Evolutionary conservation across 1,140 invertebrate species (phyloP).

Genomic region (Spodoptera frugiperda): DNA sequence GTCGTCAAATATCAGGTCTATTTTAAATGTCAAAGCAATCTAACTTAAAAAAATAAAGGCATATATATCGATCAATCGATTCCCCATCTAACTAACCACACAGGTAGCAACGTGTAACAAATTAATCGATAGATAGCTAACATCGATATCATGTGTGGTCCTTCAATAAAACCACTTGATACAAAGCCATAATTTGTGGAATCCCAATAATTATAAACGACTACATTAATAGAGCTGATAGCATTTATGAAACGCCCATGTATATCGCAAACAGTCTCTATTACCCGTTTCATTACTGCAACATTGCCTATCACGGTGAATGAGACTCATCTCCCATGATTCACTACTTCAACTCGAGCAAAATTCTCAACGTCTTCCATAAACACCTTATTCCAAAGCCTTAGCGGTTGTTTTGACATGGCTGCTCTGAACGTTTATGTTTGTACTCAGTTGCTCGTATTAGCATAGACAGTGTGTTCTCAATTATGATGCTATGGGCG

Average conservation of each 20-base stretch:
- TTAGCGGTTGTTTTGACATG: conserved; percentile 6
- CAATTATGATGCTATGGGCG: conserved; percentile 39
- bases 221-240: conserved; percentile 13
- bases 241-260: conserved; percentile 24
- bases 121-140: no score
- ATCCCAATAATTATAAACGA: conserved; percentile 23
- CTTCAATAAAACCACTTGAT: conserved; percentile 5
- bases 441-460: conserved; percentile 20
- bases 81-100: no score
- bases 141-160: not conserved
- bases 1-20: not conserved
- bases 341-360: conserved; percentile 12
- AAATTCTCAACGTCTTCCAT: conserved; percentile 1
- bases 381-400: conserved; percentile 1
- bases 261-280: conserved; percentile 19
- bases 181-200: conserved; percentile 6
- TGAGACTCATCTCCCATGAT: conserved; percentile 29
- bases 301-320: conserved; percentile 11
- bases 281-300: conserved; percentile 39
- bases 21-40: no score
- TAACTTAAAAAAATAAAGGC: no score
- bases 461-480: conserved; percentile 34
- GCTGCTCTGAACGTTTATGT: not conserved
- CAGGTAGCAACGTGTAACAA: no score
- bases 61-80: no score